Conservation (phyloP, 2,797 vertebrate genomes). For the Hyperoplus lanceolatus region DNA sequence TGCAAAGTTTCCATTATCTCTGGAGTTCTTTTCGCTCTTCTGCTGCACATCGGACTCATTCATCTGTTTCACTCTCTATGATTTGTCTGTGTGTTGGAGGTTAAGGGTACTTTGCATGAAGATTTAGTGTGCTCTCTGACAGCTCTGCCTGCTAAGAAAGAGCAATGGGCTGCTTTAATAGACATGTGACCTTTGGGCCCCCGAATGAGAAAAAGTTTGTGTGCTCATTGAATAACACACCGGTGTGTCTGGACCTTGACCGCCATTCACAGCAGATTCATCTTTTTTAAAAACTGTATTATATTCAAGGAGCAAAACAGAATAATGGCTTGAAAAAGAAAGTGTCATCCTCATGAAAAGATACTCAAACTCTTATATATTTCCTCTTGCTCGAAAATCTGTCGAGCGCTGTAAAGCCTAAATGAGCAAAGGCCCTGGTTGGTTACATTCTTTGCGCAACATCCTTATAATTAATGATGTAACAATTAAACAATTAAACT, state of each 20-base stretch:
- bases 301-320: not conserved
- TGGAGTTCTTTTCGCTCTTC: conserved; percentile 27
- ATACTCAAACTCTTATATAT: not conserved
- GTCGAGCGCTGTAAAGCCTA: not conserved
- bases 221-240: conserved; percentile 27
- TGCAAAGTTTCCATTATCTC: conserved; percentile 48
- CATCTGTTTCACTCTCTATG: conserved; percentile 42
- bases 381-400: not conserved
- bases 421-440: not conserved
- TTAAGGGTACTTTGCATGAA: conserved; percentile 74
- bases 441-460: not conserved
- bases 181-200: conserved; percentile 73
- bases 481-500: not conserved
- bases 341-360: not conserved
- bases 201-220: conserved; percentile 60
- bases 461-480: not conserved
- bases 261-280: not conserved
- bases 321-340: not conserved
- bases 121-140: conserved; percentile 69
- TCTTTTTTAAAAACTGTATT: not conserved
- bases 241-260: conserved; percentile 10
- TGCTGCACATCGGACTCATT: conserved; percentile 43
- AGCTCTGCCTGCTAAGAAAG: conserved; percentile 62
- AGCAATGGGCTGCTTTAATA: conserved; percentile 61
- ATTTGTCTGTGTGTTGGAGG: conserved; percentile 66